Evolutionary conservation across 2,113 vertebrate species (phyloP).

Genomic region (Dryoscopus gambensis): DNA sequence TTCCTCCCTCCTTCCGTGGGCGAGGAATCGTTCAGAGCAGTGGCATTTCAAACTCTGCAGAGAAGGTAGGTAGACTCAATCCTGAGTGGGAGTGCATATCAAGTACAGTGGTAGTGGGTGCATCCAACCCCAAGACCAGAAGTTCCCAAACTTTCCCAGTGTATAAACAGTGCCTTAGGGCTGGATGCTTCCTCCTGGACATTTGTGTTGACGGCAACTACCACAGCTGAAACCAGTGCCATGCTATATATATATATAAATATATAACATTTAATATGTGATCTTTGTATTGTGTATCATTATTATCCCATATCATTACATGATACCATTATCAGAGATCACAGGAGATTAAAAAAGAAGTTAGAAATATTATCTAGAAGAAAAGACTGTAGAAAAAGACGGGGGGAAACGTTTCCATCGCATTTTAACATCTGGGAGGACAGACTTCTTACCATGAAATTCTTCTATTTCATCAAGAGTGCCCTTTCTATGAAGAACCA

Average conservation of each 20-base stretch:
- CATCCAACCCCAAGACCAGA: neutral
- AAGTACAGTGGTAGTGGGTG: neutral
- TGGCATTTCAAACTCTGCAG: slow-evolving; percentile 32
- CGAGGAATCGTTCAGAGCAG: neutral
- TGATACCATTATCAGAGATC: neutral
- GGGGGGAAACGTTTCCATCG: neutral
- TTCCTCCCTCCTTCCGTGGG: slow-evolving; percentile 39
- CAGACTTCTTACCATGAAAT: neutral
- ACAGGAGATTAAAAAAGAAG: neutral
- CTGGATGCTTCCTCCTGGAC: neutral
- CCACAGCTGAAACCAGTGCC: neutral
- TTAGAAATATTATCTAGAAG: neutral
- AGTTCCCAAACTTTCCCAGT: neutral
- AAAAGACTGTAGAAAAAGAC: neutral
- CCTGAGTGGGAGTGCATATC: neutral
- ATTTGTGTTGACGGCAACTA: neutral
- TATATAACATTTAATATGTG: neutral
- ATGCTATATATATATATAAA: neutral
- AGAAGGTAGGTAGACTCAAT: slow-evolving; percentile 32
- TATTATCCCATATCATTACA: neutral
- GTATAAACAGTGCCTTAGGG: neutral
- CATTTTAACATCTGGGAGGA: neutral
- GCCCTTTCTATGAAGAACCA: neutral
- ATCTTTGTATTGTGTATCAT: neutral
- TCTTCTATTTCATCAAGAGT: neutral